Evolutionary conservation across 2,888 invertebrate genomes (phyloP).

Genomic region (Argyresthia albistria): DNA sequence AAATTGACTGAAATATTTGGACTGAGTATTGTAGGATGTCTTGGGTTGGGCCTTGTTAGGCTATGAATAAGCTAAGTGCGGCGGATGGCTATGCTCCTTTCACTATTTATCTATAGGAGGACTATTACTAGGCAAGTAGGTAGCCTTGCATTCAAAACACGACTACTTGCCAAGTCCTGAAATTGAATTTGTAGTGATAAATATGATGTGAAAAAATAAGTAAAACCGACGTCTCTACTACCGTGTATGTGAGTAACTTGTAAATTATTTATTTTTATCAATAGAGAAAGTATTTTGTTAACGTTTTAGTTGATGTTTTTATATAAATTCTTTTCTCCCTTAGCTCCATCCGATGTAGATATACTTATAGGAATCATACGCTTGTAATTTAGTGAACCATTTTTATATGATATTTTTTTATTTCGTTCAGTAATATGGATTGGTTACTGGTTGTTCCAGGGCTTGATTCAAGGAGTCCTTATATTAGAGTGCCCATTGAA

Average conservation of each 20-base stretch:
- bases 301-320: conserved; percentile 71
- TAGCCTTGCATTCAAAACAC: conserved; percentile 3
- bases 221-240: conserved; percentile 44
- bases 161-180: conserved; percentile 35
- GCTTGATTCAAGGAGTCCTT: too few relatives aligned
- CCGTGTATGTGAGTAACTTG: conserved; percentile 70
- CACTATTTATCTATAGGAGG: not conserved
- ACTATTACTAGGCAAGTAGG: not conserved
- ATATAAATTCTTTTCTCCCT: conserved; percentile 46
- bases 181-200: conserved; percentile 50
- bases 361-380: conserved; percentile 68
- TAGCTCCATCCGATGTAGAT: conserved; percentile 66
- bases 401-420: conserved; percentile 59
- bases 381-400: conserved; percentile 70
- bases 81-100: conserved; percentile 61
- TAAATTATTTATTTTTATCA: conserved; percentile 65
- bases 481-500: conserved; percentile 14
- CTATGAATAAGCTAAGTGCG: conserved; percentile 44
- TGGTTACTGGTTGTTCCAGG: too few relatives aligned
- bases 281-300: conserved; percentile 73
- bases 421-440: conserved; percentile 34
- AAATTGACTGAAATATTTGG: conserved; percentile 68
- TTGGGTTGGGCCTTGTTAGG: conserved; percentile 57
- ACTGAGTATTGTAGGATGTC: conserved; percentile 67
- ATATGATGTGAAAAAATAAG: conserved; percentile 52